Percentiles rank a stretch among this genome's conserved stretches.
Evolutionary conservation across 2,888 invertebrate genomes (phyloP).

Genomic region (Latheticus oryzae): DNA sequence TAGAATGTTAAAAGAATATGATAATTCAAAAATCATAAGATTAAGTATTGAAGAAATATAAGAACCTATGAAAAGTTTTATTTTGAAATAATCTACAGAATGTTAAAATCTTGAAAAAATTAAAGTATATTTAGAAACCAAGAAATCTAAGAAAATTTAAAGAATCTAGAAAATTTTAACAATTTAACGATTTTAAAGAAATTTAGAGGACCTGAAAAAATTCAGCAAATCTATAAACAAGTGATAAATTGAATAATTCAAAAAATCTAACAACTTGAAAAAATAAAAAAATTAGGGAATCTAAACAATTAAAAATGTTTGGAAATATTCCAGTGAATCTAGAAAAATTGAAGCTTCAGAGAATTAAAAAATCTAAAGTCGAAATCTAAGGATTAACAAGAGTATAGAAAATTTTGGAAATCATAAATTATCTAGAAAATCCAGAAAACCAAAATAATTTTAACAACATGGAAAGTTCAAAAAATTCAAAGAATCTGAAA

Average conservation of each 20-base stretch:
- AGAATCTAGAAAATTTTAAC: not conserved
- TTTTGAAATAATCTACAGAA: too few species aligned
- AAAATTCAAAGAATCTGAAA: conserved; percentile 1
- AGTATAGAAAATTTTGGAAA: not conserved
- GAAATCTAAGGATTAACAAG: not conserved
- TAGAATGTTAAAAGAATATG: not conserved
- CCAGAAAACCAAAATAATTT: conserved; percentile 1
- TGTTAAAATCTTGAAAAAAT: conserved; percentile 3
- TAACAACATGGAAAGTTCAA: not conserved
- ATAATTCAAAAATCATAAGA: not conserved
- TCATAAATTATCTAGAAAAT: not conserved
- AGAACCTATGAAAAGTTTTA: too few species aligned
- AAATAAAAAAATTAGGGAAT: conserved; percentile 1
- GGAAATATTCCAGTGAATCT: not conserved
- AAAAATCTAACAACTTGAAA: not conserved
- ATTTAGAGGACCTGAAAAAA: not conserved
- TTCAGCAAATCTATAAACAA: not conserved
- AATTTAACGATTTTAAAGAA: not conserved
- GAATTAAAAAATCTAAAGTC: not conserved
- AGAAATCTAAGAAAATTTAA: not conserved
- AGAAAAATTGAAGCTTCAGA: not conserved
- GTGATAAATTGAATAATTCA: conserved; percentile 1
- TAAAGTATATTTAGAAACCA: not conserved
- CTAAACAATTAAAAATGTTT: not conserved
- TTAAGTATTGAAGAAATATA: not conserved